A percentile compares a stretch with the other conserved stretches of the same genome.
phyloP scores from a whole-genome alignment of 2,888 invertebrate species.

The Beris morrisii region DNA sequence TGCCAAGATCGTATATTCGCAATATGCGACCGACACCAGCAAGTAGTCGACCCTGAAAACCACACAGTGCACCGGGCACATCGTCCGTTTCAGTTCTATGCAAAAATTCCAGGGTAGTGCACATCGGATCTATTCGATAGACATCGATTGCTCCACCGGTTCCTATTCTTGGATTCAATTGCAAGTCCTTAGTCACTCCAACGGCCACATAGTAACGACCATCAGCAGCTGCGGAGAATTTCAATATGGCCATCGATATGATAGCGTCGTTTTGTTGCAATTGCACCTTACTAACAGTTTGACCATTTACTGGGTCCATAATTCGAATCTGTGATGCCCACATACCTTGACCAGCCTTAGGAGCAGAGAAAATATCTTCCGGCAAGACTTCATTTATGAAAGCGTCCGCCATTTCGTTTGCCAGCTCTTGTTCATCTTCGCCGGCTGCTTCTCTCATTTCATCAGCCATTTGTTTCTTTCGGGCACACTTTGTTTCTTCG shows the following conservation, averaged over 20 bases:
- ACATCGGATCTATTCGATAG: slow-evolving; percentile 72
- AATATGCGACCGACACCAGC: slow-evolving; percentile 92
- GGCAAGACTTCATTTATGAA: slow-evolving; percentile 93
- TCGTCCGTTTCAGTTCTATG: slow-evolving; percentile 95
- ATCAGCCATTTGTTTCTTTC: slow-evolving; percentile 93
- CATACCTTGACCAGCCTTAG: slow-evolving; percentile 92
- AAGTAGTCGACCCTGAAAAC: slow-evolving; percentile 88
- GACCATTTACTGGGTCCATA: slow-evolving; percentile 81
- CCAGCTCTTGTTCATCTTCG: slow-evolving; percentile 92
- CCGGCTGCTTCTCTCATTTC: slow-evolving; percentile 98
- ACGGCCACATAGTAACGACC: slow-evolving; percentile 69
- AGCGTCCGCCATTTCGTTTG: slow-evolving; percentile 96
- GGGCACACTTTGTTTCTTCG: slow-evolving; percentile 90
- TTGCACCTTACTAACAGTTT: slow-evolving; percentile 74
- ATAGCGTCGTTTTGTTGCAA: slow-evolving; percentile 97
- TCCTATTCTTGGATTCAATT: slow-evolving; percentile 84
- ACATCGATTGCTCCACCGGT: slow-evolving; percentile 84
- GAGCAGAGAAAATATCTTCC: slow-evolving; percentile 92
- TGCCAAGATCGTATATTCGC: slow-evolving; percentile 93
- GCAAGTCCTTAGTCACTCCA: slow-evolving; percentile 88
- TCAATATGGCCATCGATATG: slow-evolving; percentile 80
- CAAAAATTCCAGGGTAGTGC: slow-evolving; percentile 84
- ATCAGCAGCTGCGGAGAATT: slow-evolving; percentile 67
- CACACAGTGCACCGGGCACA: slow-evolving; percentile 83
- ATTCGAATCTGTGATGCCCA: slow-evolving; percentile 93